These are phyloP conservation scores for Plusia festucae DNA, from an alignment of 2,888 invertebrate genomes.

Conservation along the genomic window DNA sequence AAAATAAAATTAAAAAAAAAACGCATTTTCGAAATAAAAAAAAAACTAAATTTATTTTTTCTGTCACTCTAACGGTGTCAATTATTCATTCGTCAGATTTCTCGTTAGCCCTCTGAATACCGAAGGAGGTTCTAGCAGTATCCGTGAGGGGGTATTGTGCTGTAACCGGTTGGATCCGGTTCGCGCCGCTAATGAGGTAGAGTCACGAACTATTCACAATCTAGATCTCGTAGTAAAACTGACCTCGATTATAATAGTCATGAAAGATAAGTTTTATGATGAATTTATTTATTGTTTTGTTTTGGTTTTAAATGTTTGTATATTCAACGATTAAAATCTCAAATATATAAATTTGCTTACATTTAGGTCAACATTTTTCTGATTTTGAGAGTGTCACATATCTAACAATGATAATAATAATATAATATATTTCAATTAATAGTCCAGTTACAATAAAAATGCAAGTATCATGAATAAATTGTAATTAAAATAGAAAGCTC, in stretches of 20 bases:
- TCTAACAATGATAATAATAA: too few species aligned
- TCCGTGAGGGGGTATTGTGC: slow-evolving; percentile 76
- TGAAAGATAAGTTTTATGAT: slow-evolving; percentile 9
- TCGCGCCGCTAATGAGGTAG: slow-evolving; percentile 79
- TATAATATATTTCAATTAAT: too few species aligned
- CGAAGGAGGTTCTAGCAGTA: slow-evolving; percentile 74
- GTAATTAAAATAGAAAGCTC: background rate
- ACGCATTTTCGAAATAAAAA: background rate
- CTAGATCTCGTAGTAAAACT: slow-evolving; percentile 59
- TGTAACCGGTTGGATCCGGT: slow-evolving; percentile 76
- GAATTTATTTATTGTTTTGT: slow-evolving; percentile 18
- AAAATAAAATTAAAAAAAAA: too few species aligned
- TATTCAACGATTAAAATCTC: too few species aligned
- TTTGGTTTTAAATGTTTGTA: slow-evolving; percentile 18
- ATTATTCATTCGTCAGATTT: slow-evolving; percentile 63
- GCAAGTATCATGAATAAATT: too few species aligned
- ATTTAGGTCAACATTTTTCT: too few species aligned
- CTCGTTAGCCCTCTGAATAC: slow-evolving; percentile 74
- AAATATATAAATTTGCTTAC: too few species aligned
- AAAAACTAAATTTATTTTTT: slow-evolving; percentile 53
- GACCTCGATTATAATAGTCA: slow-evolving; percentile 54
- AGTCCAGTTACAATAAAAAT: too few species aligned
- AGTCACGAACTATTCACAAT: slow-evolving; percentile 70
- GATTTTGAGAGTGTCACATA: too few species aligned
- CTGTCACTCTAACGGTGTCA: slow-evolving; percentile 49